Base-by-base conservation (phyloP, 2,113 vertebrate species). In the Monopterus albus region DNA sequence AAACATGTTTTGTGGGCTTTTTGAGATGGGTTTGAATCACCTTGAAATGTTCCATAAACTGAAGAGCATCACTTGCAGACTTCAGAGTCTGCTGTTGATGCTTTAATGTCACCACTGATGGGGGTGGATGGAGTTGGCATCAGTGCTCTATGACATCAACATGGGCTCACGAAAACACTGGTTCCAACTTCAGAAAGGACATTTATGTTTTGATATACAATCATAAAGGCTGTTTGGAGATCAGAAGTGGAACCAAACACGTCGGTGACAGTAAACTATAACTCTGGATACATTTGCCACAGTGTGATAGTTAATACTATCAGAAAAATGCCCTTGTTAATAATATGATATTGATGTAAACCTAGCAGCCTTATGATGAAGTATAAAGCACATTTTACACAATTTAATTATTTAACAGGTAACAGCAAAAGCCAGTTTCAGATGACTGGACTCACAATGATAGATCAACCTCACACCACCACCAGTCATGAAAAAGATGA, bases 61-160 rank as follows among this genome's bases (percentile, higher is more conserved):
- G 45, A 72, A 47, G 63, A 51, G 26, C 50, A 57, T 72, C 38
- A 31, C 50, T 72, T 49, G 17, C 31, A 42, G 35, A 51, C 33
- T 39, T 60, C 9, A 35, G 40, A 46, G 42, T 65, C 26, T 25
- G 10, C 38, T 25, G 60, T 15, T 12, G 20, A 65, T 21, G 15
- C 18, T 49, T 28, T 64, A 38, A 36, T 67, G 60, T 63, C 57
- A 43, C 39, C 42, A 20, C 5, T 33, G 67, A 85, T 28, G 53
- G 26, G 29, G 26, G 46, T 60, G 78, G 78, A 70, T 14, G 11
- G 57, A 76, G 53, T 40, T 84, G 82, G 82, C 79, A 2, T 61
- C 28, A 36, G 47, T 1, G 20, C 20, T 38, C 50, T 33, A 85
- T 87, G 85, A 88, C 86, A 49, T 91, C 89, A 89, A 53, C 53